Percentiles rank a stretch among this genome's conserved stretches.
Evolutionary conservation across 2,888 invertebrate species (phyloP).

Genomic region (Schizaphis graminum): DNA sequence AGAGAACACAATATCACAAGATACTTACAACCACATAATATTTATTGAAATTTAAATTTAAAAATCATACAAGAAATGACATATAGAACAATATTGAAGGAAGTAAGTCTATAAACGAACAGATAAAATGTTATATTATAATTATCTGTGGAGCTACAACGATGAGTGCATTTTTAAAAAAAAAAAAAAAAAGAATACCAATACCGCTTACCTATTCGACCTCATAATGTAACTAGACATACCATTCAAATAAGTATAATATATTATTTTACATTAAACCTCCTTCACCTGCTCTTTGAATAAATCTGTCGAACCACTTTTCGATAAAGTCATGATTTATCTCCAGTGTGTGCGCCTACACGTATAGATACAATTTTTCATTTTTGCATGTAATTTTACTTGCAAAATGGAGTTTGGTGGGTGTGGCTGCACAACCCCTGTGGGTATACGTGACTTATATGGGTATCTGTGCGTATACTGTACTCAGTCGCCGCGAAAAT

Average conservation of each 20-base stretch:
- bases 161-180: too few relatives aligned
- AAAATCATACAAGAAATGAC: not conserved
- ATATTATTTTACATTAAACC: not conserved
- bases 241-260: not conserved
- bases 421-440: not conserved
- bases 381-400: not conserved
- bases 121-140: not conserved
- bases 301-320: not conserved
- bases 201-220: not conserved
- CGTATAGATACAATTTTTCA: not conserved
- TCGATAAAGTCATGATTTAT: not conserved
- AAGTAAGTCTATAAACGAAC: not conserved
- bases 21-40: not conserved
- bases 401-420: not conserved
- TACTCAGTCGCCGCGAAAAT: not conserved
- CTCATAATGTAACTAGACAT: not conserved
- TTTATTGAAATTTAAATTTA: not conserved
- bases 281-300: not conserved
- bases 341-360: not conserved
- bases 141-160: not conserved
- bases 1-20: too few relatives aligned
- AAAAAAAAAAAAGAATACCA: not conserved
- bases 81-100: not conserved
- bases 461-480: not conserved
- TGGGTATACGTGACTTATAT: not conserved